Percentiles rank a stretch among this genome's conserved stretches.
phyloP scores from a whole-genome alignment of 2,797 vertebrate genomes.

The Anabas testudineus region DNA sequence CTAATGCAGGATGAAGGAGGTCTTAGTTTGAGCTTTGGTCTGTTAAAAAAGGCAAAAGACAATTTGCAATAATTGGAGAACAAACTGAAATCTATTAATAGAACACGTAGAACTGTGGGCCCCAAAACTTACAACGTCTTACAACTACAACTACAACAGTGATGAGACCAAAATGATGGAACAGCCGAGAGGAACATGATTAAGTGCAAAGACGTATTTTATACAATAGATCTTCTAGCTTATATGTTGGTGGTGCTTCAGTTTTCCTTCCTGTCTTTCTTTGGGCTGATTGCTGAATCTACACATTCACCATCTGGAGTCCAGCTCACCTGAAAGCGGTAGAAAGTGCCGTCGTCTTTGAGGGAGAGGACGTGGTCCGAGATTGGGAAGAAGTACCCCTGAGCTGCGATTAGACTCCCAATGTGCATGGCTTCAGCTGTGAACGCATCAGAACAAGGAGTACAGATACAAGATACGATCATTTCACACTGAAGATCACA shows the following conservation, averaged over 20 bases:
- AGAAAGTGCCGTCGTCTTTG: constrained; percentile 97
- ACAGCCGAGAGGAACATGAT: no score
- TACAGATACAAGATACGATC: constrained; percentile 3
- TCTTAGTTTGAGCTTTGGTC: constrained; percentile 18
- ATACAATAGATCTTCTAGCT: no score
- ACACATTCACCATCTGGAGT: no score
- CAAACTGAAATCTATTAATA: not conserved
- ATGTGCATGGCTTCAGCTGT: constrained; percentile 97
- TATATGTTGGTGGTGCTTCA: no score
- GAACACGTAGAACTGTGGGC: no score
- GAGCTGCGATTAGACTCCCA: constrained; percentile 94
- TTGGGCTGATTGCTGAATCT: no score
- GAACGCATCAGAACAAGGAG: constrained; percentile 27
- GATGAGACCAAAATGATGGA: no score
- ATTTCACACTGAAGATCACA: no score
- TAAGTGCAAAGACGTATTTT: no score
- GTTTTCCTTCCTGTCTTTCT: no score
- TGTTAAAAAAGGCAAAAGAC: not conserved
- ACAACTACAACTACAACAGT: no score
- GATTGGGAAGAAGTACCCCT: constrained; percentile 98
- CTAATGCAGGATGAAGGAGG: constrained; percentile 14
- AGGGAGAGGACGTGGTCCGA: constrained; percentile 96
- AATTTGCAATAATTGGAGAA: constrained; percentile 8
- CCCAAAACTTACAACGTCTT: no score
- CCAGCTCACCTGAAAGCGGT: constrained; percentile 94